phyloP scores from a whole-genome alignment of 37 sponge, comb jelly and placozoan genomes.

The Amphimedon queenslandica region DNA sequence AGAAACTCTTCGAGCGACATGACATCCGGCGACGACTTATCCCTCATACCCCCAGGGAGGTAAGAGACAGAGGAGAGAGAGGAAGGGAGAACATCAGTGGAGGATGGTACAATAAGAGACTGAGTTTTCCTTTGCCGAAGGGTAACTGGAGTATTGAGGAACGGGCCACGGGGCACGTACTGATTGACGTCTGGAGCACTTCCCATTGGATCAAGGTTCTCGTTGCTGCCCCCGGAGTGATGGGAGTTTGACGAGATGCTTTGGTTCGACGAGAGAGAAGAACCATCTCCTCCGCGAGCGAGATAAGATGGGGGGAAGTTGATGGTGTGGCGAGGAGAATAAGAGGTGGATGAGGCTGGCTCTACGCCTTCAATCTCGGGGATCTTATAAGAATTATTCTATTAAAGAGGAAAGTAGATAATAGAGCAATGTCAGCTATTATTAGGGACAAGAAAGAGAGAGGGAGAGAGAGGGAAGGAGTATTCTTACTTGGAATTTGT shows the following conservation, averaged over 20 bases:
- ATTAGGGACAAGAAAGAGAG: background rate
- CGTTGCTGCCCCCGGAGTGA: constrained; percentile 29
- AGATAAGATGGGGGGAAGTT: background rate
- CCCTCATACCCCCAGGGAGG: constrained; percentile 2
- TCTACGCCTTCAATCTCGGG: background rate
- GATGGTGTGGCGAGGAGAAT: background rate
- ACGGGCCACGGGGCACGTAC: constrained; percentile 22
- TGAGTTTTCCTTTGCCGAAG: constrained; percentile 24
- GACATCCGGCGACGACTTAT: constrained; percentile 19
- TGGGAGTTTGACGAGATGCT: constrained; percentile 45
- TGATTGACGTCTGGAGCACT: background rate
- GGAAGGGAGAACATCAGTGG: background rate
- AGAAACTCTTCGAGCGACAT: constrained; percentile 81
- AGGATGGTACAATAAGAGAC: constrained; percentile 20
- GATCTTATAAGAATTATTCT: background rate
- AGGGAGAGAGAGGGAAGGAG: background rate
- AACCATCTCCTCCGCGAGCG: no score
- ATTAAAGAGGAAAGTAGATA: background rate
- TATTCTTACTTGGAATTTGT: constrained; percentile 41
- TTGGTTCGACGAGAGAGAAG: constrained; percentile 54
- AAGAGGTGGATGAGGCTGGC: background rate
- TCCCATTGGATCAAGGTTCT: background rate
- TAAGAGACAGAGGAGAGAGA: background rate
- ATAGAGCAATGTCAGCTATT: background rate
- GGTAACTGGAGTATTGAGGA: constrained; percentile 15